These are phyloP conservation scores for Ischnura elegans DNA, from an alignment of 2,888 invertebrate genomes.

Conservation along the genomic window DNA sequence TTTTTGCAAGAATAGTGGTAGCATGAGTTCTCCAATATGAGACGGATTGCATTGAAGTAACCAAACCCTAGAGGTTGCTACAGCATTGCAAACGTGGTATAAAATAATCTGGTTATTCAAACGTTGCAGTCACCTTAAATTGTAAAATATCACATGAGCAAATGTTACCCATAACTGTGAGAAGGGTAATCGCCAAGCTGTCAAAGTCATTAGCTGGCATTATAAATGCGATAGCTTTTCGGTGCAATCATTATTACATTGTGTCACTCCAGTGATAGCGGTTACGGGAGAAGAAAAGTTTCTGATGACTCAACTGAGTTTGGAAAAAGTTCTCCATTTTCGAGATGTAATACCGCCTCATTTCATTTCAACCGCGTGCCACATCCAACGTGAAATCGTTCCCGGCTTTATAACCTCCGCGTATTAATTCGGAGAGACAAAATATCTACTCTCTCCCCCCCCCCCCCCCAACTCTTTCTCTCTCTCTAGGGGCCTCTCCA, in stretches of 20 bases:
- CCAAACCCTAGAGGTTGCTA: not conserved
- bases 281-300: not conserved
- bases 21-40: not conserved
- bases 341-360: constrained; percentile 13
- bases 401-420: not conserved
- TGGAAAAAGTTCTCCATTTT: not conserved
- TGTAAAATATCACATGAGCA: not conserved
- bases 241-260: not conserved
- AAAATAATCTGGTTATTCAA: not conserved
- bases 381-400: constrained; percentile 38
- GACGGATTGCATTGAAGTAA: not conserved
- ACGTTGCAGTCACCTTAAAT: not conserved
- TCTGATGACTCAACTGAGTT: constrained; percentile 31
- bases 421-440: constrained; percentile 27
- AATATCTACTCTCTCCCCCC: not conserved
- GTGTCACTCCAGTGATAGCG: not conserved
- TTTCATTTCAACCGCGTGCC: constrained; percentile 27
- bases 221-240: not conserved
- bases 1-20: not conserved
- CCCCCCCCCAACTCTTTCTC: not conserved
- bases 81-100: not conserved
- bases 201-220: not conserved
- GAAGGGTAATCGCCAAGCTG: not conserved
- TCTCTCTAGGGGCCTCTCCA: constrained; percentile 1
- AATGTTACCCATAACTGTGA: not conserved